phyloP scores from a whole-genome alignment of 1,140 invertebrate species.

The Brachystomella parvula region DNA sequence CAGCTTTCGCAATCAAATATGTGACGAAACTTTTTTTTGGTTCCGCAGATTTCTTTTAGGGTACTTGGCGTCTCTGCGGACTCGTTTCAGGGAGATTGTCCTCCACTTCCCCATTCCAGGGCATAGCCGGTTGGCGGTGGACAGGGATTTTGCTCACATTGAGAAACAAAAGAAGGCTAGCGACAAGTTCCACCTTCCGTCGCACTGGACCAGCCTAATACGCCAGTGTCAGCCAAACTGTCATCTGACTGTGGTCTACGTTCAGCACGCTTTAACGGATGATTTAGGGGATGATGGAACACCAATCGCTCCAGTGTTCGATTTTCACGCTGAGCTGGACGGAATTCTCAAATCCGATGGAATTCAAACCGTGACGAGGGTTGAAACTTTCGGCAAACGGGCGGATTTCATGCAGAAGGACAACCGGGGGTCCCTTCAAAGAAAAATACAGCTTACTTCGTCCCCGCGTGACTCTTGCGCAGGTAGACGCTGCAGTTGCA shows the following conservation, averaged over 20 bases:
- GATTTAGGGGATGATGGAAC: slow-evolving; percentile 5
- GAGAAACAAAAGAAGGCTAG: slow-evolving; percentile 13
- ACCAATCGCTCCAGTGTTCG: not conserved
- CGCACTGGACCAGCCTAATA: slow-evolving; percentile 11
- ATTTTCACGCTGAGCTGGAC: not conserved
- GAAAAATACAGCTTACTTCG: no score
- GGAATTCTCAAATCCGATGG: slow-evolving; percentile 4
- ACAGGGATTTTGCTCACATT: slow-evolving; percentile 17
- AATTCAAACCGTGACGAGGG: not conserved
- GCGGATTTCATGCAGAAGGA: not conserved
- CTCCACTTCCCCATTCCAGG: slow-evolving; percentile 9
- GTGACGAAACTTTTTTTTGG: no score
- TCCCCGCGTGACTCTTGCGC: no score
- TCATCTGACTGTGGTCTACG: slow-evolving; percentile 4
- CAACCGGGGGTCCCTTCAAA: not conserved
- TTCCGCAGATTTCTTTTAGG: slow-evolving; percentile 15
- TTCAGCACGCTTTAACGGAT: slow-evolving; percentile 15
- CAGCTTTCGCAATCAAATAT: no score
- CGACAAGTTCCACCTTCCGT: slow-evolving; percentile 13
- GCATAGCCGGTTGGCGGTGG: slow-evolving; percentile 2
- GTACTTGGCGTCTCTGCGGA: not conserved
- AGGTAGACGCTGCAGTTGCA: no score
- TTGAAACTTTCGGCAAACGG: not conserved
- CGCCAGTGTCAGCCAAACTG: not conserved
- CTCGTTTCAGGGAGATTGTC: not conserved